Evolutionary conservation across 2,113 vertebrate genomes (phyloP).

Genomic region (Gallinago undulata): DNA sequence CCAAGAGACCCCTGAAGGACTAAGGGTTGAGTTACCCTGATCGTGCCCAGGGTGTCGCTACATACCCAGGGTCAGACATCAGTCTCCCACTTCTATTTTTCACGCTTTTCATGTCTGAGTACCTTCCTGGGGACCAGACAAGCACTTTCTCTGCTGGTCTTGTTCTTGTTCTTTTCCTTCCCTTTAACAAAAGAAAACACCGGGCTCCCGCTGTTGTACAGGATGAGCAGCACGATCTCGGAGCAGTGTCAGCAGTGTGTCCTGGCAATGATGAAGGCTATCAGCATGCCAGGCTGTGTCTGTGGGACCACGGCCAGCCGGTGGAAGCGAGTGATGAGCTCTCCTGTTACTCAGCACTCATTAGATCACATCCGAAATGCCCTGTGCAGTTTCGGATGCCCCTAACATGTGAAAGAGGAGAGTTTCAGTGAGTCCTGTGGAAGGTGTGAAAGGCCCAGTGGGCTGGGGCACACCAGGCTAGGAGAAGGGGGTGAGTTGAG

Average conservation of each 20-base stretch:
- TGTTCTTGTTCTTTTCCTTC: not conserved
- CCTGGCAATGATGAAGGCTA: not conserved
- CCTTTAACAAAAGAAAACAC: not conserved
- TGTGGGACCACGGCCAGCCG: accelerated
- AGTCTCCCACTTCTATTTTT: not conserved
- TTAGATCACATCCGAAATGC: not conserved
- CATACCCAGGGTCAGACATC: not conserved
- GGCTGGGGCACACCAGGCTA: not conserved
- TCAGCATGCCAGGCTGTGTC: accelerated
- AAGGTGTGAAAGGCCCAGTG: no score
- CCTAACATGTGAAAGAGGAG: no score
- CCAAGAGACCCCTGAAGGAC: not conserved
- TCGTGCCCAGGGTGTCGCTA: not conserved
- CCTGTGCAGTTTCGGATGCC: accelerated
- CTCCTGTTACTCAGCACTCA: not conserved
- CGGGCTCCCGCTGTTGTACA: not conserved
- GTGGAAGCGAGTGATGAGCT: not conserved
- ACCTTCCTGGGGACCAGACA: accelerated
- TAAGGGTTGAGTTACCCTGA: not conserved
- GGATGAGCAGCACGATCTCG: accelerated
- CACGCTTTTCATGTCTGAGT: not conserved
- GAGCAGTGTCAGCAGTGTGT: not conserved
- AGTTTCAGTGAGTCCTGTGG: not conserved
- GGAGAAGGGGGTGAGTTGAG: not conserved
- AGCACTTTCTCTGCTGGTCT: not conserved